Conservation (phyloP, 1,140 invertebrate species). For the Bombus pascuorum region DNA sequence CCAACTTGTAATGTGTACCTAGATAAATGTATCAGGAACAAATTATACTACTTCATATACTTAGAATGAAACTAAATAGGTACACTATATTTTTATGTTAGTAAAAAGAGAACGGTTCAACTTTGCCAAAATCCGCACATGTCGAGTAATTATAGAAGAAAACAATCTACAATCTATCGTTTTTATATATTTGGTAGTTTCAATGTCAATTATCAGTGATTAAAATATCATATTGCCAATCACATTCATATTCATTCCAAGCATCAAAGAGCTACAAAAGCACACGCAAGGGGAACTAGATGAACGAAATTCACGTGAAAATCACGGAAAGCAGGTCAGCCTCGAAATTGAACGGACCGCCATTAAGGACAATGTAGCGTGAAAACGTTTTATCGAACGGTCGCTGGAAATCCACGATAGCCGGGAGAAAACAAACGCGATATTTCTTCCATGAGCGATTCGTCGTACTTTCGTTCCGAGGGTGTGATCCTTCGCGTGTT, state of each 20-base stretch:
- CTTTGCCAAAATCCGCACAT: too few species aligned
- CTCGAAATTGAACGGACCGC: constrained; percentile 15
- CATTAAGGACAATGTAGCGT: constrained; percentile 37
- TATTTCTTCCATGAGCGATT: constrained; percentile 31
- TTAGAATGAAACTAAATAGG: too few species aligned
- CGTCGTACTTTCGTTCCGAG: neutral
- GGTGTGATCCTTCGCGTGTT: constrained; percentile 35
- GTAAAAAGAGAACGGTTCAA: too few species aligned
- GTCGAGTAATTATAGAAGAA: too few species aligned
- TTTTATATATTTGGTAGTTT: neutral
- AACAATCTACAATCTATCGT: neutral
- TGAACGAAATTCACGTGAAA: neutral
- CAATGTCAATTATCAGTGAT: neutral
- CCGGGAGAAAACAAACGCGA: constrained; percentile 22
- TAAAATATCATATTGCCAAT: neutral
- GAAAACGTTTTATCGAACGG: constrained; percentile 30
- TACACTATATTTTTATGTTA: too few species aligned
- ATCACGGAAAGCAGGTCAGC: constrained; percentile 1
- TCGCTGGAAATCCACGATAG: neutral
- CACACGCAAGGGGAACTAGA: neutral
- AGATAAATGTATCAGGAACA: neutral
- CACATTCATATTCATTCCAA: neutral
- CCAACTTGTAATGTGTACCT: neutral
- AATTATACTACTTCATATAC: too few species aligned
- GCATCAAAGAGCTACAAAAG: neutral